phyloP scores from a whole-genome alignment of 2,113 vertebrate genomes.

The Alexandromys fortis region DNA sequence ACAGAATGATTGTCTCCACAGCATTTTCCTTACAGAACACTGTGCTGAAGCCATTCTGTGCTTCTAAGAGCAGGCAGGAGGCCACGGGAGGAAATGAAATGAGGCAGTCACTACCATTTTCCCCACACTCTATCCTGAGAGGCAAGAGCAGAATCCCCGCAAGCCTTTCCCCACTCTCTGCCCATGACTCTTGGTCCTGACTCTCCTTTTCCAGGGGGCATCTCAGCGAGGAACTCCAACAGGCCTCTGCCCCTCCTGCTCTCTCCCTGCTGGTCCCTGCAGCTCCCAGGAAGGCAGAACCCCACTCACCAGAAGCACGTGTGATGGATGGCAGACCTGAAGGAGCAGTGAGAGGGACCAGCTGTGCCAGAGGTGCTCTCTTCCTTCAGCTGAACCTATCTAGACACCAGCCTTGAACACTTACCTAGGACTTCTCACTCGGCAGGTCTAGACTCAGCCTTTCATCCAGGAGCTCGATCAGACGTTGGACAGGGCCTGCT shows the following conservation, averaged over 20 bases:
- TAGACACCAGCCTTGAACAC: constrained; percentile 5
- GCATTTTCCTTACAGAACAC: background rate
- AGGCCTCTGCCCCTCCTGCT: background rate
- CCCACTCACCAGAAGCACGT: accelerated
- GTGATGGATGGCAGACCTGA: background rate
- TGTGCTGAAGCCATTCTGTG: background rate
- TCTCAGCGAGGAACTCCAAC: background rate
- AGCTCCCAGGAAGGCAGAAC: background rate
- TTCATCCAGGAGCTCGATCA: background rate
- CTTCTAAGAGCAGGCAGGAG: background rate
- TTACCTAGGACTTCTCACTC: background rate
- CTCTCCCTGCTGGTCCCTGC: accelerated
- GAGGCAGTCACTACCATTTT: too few relatives aligned
- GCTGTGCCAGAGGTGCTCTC: accelerated
- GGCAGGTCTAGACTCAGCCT: background rate
- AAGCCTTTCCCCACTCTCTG: background rate
- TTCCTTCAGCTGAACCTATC: background rate
- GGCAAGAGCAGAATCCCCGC: background rate
- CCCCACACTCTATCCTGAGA: background rate
- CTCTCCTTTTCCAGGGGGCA: background rate
- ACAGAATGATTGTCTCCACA: background rate
- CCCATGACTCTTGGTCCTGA: background rate
- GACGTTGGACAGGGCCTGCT: background rate
- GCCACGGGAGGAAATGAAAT: background rate
- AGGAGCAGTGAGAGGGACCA: background rate